These are phyloP conservation scores for Brachionus angularis DNA, from an alignment of 1,140 invertebrate species.

Conservation along the genomic window DNA sequence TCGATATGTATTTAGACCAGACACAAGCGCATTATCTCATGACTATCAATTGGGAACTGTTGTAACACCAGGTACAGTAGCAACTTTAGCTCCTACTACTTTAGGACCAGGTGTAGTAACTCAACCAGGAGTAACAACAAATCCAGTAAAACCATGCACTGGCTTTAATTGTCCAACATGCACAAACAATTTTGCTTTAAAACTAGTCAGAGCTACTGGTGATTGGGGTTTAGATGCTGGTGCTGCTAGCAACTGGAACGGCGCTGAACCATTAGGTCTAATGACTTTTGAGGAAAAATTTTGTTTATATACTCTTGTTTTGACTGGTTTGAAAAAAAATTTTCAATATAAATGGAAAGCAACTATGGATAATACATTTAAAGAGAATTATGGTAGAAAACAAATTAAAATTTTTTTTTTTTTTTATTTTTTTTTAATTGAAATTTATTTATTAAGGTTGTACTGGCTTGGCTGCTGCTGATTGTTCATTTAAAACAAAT, in stretches of 20 bases:
- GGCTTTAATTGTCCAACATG: slow-evolving; percentile 19
- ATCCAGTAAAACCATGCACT: slow-evolving; percentile 22
- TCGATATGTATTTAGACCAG: slow-evolving; percentile 12
- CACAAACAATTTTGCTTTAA: not conserved
- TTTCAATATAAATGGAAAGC: slow-evolving; percentile 41
- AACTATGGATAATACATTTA: slow-evolving; percentile 33
- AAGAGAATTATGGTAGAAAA: slow-evolving; percentile 26
- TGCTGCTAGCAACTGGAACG: slow-evolving; percentile 7
- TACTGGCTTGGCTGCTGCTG: slow-evolving; percentile 19
- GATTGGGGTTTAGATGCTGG: slow-evolving; percentile 35
- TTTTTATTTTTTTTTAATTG: not conserved
- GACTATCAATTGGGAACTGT: slow-evolving; percentile 32
- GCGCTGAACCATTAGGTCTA: slow-evolving; percentile 19
- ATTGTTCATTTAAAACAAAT: slow-evolving; percentile 37
- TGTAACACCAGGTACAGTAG: not conserved
- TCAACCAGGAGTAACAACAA: not conserved
- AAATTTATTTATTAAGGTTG: not conserved
- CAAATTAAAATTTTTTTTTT: not conserved
- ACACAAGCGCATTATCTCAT: not conserved
- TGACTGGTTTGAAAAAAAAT: slow-evolving; percentile 32
- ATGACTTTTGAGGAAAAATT: slow-evolving; percentile 36
- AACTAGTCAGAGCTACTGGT: slow-evolving; percentile 35
- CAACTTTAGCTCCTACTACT: slow-evolving; percentile 21
- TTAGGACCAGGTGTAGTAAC: too few species aligned
- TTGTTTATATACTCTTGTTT: slow-evolving; percentile 25